Evolutionary conservation across 1,140 invertebrate genomes (phyloP), one percentile per base, ranked within the genome.

Genomic region (Eumaeus atala): DNA sequence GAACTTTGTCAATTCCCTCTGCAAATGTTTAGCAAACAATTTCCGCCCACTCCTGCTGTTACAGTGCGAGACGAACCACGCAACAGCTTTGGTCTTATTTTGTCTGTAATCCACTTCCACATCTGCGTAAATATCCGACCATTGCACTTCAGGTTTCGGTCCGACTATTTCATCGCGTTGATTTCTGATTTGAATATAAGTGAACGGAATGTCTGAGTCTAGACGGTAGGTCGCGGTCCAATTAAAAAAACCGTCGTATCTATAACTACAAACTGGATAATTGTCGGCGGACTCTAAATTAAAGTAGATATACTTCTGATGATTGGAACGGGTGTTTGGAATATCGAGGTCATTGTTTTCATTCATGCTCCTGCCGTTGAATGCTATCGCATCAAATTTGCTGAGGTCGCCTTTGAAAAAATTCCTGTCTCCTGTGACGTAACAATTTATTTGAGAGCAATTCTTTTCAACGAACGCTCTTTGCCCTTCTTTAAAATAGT

Each of bases 11-110:
- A 94, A 88, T 49, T 89, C 79, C 28, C 89, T 89, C 34, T 86
- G 68, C 5, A 94, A 74, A 48, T 91, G 78, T 18, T 72, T 60
- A 0, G 91, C 91, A 66, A 90, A 92, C 0, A 84, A 56, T 54
- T 90, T 72, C 14, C 93, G 83, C 1, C 79, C 74, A 62, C 90
- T 91, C 14, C 67, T 68, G 0, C 89, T 89, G 0, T 65, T 28
- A 70, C 93, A 94, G 70, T 93, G 90, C 37, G 90, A 92, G 1
- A 92, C 91, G 60, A 93, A 89, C 92, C 92, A 93, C 1, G 89
- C 89, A 1, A 89, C 89, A 1, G 84, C 68, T 56, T 87, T 89
- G 12, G 59, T 87, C 54, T 89, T 88, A 49, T 70, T 77, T 12
- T 48, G 40, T 6, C 66, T 42, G 35, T 34, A 58, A n/a, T 64